phyloP scores from a whole-genome alignment of 2,113 vertebrate genomes.

The Microcebus murinus region DNA sequence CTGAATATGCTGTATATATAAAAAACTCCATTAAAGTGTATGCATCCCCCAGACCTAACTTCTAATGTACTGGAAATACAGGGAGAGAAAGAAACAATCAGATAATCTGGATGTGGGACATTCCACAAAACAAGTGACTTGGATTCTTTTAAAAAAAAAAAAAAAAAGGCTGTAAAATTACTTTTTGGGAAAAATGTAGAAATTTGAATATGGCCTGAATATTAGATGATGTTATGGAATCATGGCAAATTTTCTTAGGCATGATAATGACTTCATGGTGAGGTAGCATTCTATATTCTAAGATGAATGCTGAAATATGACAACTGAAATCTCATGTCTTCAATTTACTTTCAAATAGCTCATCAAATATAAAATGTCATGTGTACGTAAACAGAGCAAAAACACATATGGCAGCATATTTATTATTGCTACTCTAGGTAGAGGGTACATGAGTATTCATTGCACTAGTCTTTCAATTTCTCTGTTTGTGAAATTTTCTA shows the following conservation, averaged over 20 bases:
- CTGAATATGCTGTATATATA: not conserved
- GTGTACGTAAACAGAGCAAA: not conserved
- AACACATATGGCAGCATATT: not conserved
- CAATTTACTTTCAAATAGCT: conserved; percentile 26
- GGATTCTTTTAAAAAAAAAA: not conserved
- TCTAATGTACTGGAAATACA: not conserved
- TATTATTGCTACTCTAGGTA: not conserved
- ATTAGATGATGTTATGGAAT: not conserved
- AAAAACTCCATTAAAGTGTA: not conserved
- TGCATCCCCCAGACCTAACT: not conserved
- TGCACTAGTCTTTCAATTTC: not conserved
- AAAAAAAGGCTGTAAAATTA: not conserved
- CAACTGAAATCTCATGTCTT: not conserved
- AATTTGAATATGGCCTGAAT: not conserved
- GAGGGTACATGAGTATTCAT: not conserved
- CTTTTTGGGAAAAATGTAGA: not conserved
- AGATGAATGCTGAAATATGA: not conserved
- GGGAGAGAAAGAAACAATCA: not conserved
- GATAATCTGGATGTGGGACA: not conserved
- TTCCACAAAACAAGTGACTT: not conserved
- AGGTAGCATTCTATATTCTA: not conserved
- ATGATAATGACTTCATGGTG: not conserved
- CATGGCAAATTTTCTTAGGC: not conserved
- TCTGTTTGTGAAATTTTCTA: not conserved
- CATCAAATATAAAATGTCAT: not conserved